A percentile compares a stretch with the other conserved stretches of the same genome.
Evolutionary conservation across 2,113 vertebrate genomes (phyloP).

Genomic region (Onychorhynchus coronatus): DNA sequence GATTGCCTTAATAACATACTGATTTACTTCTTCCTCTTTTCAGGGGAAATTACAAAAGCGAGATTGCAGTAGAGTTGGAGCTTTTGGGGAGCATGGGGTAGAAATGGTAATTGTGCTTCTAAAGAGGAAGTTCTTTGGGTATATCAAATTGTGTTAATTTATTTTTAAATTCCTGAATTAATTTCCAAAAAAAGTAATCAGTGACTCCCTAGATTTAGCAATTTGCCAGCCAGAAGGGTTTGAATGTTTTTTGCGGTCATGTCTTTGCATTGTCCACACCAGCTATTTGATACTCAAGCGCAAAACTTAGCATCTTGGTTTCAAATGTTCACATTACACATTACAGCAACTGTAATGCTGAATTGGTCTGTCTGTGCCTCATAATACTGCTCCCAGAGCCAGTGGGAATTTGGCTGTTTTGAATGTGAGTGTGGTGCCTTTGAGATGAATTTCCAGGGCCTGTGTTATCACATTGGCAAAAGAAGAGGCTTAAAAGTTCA

Average conservation of each 20-base stretch:
- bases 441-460: not conserved
- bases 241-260: not conserved
- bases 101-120: not conserved
- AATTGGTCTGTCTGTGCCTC: not conserved
- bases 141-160: not conserved
- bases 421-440: not conserved
- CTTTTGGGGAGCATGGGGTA: not conserved
- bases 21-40: not conserved
- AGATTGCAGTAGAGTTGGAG: not conserved
- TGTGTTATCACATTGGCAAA: fast-evolving
- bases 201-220: not conserved
- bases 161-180: not conserved
- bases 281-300: not conserved
- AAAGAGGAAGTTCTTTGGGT: not conserved
- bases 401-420: not conserved
- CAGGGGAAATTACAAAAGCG: not conserved
- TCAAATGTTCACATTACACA: not conserved
- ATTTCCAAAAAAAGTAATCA: not conserved
- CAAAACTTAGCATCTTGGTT: not conserved
- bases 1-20: not conserved
- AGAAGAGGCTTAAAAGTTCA: not conserved
- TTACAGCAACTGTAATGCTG: not conserved
- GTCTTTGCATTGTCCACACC: not conserved
- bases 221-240: not conserved
- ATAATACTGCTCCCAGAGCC: not conserved